Base-by-base conservation (phyloP, 2,888 invertebrate genomes). In the Amblyjoppa fuscipennis region DNA sequence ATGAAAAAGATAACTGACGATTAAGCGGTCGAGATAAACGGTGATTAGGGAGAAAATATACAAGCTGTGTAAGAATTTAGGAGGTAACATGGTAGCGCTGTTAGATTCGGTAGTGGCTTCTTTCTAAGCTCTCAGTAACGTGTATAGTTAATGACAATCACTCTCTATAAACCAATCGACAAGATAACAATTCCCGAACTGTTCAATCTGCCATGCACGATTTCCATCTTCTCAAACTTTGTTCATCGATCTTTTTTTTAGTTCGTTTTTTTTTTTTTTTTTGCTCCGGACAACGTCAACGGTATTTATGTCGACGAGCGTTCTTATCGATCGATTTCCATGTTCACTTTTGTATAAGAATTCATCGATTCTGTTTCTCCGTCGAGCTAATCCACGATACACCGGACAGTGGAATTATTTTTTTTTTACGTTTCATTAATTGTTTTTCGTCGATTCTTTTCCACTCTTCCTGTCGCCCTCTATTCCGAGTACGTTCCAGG, bases 91-190 rank as follows among this genome's bases (percentile, higher is more conserved):
- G 84, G 84, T 91, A 92, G 90, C 85, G 85, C 80, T 89, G 86
- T 90, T 89, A 91, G 88, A 88, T 84, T 91, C 89, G 89, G 88
- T 91, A 87, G 89, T 90, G 90, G 90, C 87, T 89, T 89, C 89
- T 89, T 91, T 92, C 91, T 92, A 91, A 89, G 86, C 87, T 89
- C 88, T 89, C 83, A 89, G 88, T 89, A 91, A 91, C 89, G 90
- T 91, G 91, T 92, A 92, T 91, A 92, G 91, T 92, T 91, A 89
- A 93, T 92, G 93, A 93, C 93, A 93, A 93, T 93, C 93, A 93
- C 92, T 93, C 90, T 93, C 92, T 92, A 93, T 91, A 88, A 91
- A 93, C 90, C 80, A 90, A 91, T 88, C 90, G 88, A 89, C 89
- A 87, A 83, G 77, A 85, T 69, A 85, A 78, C 76, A 83, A 85